Base-by-base conservation (phyloP, 2,797 vertebrate genomes). In the Malurus leucopterus region DNA sequence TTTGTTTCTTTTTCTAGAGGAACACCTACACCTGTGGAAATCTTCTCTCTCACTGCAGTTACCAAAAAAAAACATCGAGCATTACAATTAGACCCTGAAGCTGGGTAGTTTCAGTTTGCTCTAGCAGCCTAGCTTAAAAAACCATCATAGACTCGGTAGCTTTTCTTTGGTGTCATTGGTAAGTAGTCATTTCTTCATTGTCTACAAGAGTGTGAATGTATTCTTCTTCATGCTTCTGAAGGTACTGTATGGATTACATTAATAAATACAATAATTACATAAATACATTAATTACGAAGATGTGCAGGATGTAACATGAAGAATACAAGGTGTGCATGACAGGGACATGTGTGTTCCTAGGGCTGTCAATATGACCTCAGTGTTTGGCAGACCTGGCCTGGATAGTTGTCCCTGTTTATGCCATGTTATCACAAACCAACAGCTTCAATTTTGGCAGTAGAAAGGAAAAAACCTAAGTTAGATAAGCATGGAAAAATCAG, bases 11-110 rank as follows among this genome's bases (percentile, higher is more conserved):
- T 72, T 76, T 65, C 44, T 62, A 84, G 58, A 15, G 21, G 43
- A 93, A 88, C 65, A 93, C 90, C 86, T 84, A 92, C 78, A 71
- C 41, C 69, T 74, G 26, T 71, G 44, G 61, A 93, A 91, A 92
- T 55, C 57, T 89, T 89, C 69, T 54, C 49, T 55, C 67, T 80
- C 41, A 12, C 47, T 63, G 58, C 65, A 88, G 53, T 76, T 69
- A 73, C 41, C 23, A 73, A 86, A 86, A 86, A 86, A 84, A 55
- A 73, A 54, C 70, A 90, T 36, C 53, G 70, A 55, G 50, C 43
- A 30, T 44, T 63, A 68, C 44, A 88, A 30, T 50, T 43, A 70
- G 70, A 61, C 46, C 91, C 27, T 68, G 50, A 87, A 86, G 30
- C 14, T 36, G 26, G 12, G 15, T 51, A 82, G 82, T 2, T 76